Evolutionary conservation across 2,113 vertebrate genomes (phyloP).

Genomic region (Hypocryptadius cinnamomeus): DNA sequence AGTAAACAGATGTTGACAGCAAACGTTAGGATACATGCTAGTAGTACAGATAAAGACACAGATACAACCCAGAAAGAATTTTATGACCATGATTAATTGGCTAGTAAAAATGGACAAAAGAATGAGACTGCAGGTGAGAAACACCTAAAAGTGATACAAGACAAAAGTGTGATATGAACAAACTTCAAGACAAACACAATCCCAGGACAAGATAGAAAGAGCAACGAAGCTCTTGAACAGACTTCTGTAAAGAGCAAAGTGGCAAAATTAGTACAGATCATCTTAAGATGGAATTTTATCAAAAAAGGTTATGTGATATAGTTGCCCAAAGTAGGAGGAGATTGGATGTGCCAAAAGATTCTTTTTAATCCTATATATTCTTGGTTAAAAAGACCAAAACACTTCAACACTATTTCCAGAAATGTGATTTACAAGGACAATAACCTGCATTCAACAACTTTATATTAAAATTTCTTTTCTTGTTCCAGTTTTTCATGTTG

Average conservation of each 20-base stretch:
- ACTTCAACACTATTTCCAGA: neutral
- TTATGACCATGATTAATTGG: neutral
- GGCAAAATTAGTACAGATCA: neutral
- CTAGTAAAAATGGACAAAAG: neutral
- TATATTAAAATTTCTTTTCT: neutral
- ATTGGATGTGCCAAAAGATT: neutral
- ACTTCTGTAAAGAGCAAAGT: neutral
- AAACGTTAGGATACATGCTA: accelerated
- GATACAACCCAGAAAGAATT: neutral
- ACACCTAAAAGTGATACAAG: neutral
- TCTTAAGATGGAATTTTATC: neutral
- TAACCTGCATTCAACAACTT: neutral
- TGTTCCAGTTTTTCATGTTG: neutral
- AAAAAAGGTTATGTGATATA: neutral
- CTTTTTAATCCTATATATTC: neutral
- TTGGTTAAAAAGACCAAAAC: neutral
- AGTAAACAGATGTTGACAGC: neutral
- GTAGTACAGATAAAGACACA: neutral
- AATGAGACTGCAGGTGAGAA: neutral
- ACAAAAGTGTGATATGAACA: neutral
- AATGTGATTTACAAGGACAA: neutral
- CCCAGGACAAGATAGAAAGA: neutral
- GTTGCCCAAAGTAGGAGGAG: neutral
- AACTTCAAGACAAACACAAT: neutral
- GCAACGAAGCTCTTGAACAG: neutral